Evolutionary conservation across 2,113 vertebrate species (phyloP).

Genomic region (Peromyscus maniculatus): DNA sequence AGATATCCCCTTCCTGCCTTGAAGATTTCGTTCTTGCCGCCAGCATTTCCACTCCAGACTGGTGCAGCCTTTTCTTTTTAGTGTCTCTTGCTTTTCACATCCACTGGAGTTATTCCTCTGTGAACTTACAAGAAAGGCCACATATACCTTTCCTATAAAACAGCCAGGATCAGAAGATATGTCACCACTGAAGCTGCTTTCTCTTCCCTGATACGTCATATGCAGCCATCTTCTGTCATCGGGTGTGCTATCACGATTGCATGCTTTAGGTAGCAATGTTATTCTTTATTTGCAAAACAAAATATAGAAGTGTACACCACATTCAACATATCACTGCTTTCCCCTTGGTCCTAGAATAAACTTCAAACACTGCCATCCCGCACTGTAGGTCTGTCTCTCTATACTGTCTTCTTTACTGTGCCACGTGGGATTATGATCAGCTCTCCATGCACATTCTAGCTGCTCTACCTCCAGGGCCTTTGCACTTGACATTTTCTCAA

Average conservation of each 20-base stretch:
- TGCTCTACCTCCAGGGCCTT: background rate
- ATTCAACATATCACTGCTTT: background rate
- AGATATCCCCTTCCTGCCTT: background rate
- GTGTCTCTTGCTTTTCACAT: background rate
- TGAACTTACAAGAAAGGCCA: background rate
- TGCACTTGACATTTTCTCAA: background rate
- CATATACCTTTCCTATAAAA: background rate
- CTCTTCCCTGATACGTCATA: background rate
- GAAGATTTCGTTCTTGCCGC: background rate
- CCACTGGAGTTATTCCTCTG: background rate
- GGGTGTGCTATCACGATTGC: background rate
- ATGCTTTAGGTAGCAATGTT: background rate
- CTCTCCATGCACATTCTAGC: background rate
- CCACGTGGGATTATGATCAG: background rate
- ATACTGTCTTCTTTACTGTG: background rate
- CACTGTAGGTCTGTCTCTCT: background rate
- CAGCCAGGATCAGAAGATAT: background rate
- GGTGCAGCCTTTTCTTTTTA: background rate
- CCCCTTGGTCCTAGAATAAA: background rate
- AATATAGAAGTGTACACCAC: background rate
- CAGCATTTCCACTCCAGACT: background rate
- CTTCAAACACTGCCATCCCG: background rate
- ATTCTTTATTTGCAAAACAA: background rate
- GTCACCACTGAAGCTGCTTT: accelerated
- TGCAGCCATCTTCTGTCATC: background rate